phyloP scores from a whole-genome alignment of 2,113 vertebrate species.

The Sardina pilchardus region DNA sequence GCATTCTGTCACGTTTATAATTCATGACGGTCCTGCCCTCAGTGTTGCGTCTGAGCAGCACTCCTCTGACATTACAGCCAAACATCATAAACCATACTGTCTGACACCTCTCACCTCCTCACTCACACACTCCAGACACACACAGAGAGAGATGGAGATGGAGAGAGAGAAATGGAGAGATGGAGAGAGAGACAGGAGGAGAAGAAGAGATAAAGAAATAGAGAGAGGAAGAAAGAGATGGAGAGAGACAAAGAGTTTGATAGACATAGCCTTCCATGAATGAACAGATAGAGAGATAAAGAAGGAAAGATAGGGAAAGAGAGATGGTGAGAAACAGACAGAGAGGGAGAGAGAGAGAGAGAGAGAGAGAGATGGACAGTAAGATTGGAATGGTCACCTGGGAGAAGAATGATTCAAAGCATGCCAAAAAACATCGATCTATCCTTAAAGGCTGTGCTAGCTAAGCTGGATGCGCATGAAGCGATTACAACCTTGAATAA shows the following conservation, averaged over 20 bases:
- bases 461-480: conserved; percentile 48
- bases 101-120: conserved; percentile 26
- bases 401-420: conserved; percentile 56
- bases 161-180: not conserved
- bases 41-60: not conserved
- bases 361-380: not conserved
- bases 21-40: conserved; percentile 52
- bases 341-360: not conserved
- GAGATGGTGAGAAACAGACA: not conserved
- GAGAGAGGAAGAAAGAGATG: conserved; percentile 17
- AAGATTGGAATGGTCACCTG: conserved; percentile 30
- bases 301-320: not conserved
- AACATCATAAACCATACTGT: conserved; percentile 42
- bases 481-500: conserved; percentile 60
- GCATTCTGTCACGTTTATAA: conserved; percentile 47
- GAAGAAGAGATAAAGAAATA: conserved; percentile 8
- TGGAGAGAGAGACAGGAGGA: not conserved
- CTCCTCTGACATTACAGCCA: conserved; percentile 46
- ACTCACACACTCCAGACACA: not conserved
- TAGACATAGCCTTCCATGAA: not conserved
- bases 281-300: not conserved
- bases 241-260: not conserved
- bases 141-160: not conserved
- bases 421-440: conserved; percentile 63
- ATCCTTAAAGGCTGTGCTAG: conserved; percentile 43